A percentile compares a stretch with the other conserved stretches of the same genome.
Conservation (phyloP, 2,797 vertebrate genomes). For the Botia kubotai region DNA sequence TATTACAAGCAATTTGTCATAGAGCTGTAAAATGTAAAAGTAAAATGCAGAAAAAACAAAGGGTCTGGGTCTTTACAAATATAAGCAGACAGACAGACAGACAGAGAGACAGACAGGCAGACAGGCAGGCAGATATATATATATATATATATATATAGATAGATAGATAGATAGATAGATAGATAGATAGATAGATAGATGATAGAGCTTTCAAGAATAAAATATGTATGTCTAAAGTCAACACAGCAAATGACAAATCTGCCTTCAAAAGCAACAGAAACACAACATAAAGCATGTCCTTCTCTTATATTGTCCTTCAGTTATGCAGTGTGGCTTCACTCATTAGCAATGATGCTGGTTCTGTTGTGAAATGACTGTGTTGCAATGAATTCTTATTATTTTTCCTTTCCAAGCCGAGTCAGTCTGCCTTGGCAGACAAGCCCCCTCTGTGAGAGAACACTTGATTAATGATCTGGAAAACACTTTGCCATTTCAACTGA, state of each 20-base stretch:
- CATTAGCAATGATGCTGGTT: slow-evolving; percentile 80
- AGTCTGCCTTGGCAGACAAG: slow-evolving; percentile 83
- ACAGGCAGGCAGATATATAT: no score
- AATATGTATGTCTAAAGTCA: slow-evolving; percentile 21
- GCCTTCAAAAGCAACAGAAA: slow-evolving; percentile 40
- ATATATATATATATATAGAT: no score
- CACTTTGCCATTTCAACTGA: slow-evolving; percentile 95
- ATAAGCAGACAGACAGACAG: no score
- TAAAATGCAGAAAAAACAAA: neutral
- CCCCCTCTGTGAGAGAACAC: slow-evolving; percentile 85
- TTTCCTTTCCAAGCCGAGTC: slow-evolving; percentile 57
- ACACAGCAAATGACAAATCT: slow-evolving; percentile 30
- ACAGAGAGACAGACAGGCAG: no score
- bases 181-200: no score
- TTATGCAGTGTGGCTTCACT: slow-evolving; percentile 70
- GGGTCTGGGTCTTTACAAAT: neutral
- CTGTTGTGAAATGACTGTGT: slow-evolving; percentile 79
- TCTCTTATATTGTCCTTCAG: slow-evolving; percentile 48
- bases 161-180: no score
- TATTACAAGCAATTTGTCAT: neutral
- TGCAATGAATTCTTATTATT: slow-evolving; percentile 71
- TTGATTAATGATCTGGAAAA: slow-evolving; percentile 96
- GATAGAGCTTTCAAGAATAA: no score
- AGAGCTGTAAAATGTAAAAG: neutral
- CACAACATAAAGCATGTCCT: slow-evolving; percentile 21